Evolutionary conservation across 2,797 vertebrate species (phyloP).

Genomic region (Poeciliopsis paucimaculata): DNA sequence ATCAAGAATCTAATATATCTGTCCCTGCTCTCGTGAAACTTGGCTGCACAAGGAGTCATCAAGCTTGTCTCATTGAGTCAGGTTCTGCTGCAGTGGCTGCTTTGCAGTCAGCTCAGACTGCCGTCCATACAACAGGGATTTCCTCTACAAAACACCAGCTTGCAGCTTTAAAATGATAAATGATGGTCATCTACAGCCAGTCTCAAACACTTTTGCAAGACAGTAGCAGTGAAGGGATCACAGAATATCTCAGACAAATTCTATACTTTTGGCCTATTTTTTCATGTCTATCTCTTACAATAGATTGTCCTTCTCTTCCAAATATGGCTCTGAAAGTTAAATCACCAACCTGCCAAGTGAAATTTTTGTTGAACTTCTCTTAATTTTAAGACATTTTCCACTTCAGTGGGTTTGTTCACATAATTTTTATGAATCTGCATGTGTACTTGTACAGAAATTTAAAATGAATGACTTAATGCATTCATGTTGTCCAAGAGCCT

Average conservation of each 20-base stretch:
- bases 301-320: not conserved
- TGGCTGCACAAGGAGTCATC: conserved; percentile 6
- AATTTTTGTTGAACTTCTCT: not conserved
- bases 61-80: conserved; percentile 25
- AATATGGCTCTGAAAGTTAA: not conserved
- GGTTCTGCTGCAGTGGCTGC: conserved; percentile 43
- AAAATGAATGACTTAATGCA: too few relatives aligned
- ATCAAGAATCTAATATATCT: conserved; percentile 34
- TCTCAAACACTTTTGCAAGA: conserved; percentile 21
- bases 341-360: not conserved
- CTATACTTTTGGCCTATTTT: not conserved
- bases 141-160: conserved; percentile 39
- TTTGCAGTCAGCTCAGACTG: conserved; percentile 50
- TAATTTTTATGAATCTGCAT: not conserved
- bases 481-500: not conserved
- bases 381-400: not conserved
- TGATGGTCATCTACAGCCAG: conserved; percentile 28
- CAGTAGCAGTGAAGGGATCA: conserved; percentile 27
- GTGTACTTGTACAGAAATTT: not conserved
- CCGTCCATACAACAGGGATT: conserved; percentile 16
- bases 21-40: conserved; percentile 20
- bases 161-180: conserved; percentile 47
- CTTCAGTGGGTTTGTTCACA: not conserved
- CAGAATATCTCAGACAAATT: conserved; percentile 5
- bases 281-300: not conserved